phyloP scores from a whole-genome alignment of 2,113 vertebrate species.

The Muscicapa adusta region DNA sequence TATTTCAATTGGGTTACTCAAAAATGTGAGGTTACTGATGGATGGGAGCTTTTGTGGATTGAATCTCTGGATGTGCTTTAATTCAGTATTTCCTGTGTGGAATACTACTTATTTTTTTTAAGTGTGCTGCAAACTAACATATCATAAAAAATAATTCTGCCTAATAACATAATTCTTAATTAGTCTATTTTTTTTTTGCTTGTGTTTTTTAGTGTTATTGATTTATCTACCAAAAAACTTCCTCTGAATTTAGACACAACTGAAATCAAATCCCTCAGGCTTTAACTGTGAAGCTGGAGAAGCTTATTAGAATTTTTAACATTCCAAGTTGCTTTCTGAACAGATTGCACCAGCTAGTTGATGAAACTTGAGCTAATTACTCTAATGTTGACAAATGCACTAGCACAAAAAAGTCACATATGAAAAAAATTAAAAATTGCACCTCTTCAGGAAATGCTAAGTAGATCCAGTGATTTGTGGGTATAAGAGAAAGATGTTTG shows the following conservation, averaged over 20 bases:
- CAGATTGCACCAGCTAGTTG: conserved; percentile 76
- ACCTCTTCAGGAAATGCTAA: conserved; percentile 68
- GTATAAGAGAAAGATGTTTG: conserved; percentile 46
- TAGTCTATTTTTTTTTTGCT: not conserved
- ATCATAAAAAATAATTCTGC: not conserved
- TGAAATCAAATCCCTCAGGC: conserved; percentile 39
- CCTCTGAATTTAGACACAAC: conserved; percentile 12
- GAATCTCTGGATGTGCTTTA: not conserved
- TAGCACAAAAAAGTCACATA: conserved; percentile 64
- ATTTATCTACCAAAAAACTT: not conserved
- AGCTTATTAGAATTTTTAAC: conserved; percentile 66
- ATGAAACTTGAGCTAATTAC: conserved; percentile 80
- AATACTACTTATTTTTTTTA: not conserved
- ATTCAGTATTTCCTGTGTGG: not conserved
- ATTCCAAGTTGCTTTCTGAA: conserved; percentile 72
- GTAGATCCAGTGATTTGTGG: conserved; percentile 63
- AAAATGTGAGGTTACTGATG: not conserved
- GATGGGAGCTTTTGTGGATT: not conserved
- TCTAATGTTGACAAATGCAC: conserved; percentile 78
- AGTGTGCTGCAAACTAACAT: not conserved
- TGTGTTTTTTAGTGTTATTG: not conserved
- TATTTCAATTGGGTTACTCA: not conserved
- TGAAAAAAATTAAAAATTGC: conserved; percentile 53
- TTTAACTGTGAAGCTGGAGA: conserved; percentile 29
- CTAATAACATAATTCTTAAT: not conserved